A percentile compares a stretch with the other conserved stretches of the same genome.
Evolutionary conservation across 2,888 invertebrate genomes (phyloP).

Genomic region (Orthosia incerta): DNA sequence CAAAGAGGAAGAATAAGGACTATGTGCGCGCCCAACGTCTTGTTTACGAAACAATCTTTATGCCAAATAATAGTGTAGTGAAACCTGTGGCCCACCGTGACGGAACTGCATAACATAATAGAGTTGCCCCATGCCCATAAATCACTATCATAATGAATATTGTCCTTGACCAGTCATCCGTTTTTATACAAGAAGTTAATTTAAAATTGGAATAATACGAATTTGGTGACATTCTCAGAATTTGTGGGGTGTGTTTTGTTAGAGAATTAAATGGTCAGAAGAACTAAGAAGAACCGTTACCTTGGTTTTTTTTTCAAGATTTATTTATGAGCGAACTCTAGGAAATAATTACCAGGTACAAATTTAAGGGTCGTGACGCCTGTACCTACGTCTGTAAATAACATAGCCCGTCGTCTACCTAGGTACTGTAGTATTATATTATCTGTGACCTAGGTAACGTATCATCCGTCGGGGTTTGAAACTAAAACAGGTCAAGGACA

Average conservation of each 20-base stretch:
- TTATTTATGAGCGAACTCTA: not conserved
- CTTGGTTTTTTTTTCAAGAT: not conserved
- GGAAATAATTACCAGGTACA: not conserved
- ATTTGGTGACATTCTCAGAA: slow-evolving; percentile 36
- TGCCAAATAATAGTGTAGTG: slow-evolving; percentile 74
- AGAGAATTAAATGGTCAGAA: slow-evolving; percentile 1
- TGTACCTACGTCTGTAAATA: too few species aligned
- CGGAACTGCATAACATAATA: slow-evolving; percentile 62
- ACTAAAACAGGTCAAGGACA: slow-evolving; percentile 34
- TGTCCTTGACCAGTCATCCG: slow-evolving; percentile 53
- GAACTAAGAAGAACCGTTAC: slow-evolving; percentile 24
- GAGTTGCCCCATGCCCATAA: slow-evolving; percentile 60
- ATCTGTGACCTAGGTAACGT: too few species aligned
- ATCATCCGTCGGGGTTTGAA: not conserved
- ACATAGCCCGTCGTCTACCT: too few species aligned
- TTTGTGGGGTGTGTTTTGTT: slow-evolving; percentile 23
- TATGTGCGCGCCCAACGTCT: slow-evolving; percentile 82
- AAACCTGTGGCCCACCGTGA: slow-evolving; percentile 85
- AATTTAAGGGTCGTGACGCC: not conserved
- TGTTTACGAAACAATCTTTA: slow-evolving; percentile 85
- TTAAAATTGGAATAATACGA: slow-evolving; percentile 43
- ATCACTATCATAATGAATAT: slow-evolving; percentile 61
- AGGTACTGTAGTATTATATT: too few species aligned
- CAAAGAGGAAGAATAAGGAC: slow-evolving; percentile 68
- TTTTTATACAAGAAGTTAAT: slow-evolving; percentile 49